Conservation (phyloP, 2,113 vertebrate species). For the Mobula hypostoma region DNA sequence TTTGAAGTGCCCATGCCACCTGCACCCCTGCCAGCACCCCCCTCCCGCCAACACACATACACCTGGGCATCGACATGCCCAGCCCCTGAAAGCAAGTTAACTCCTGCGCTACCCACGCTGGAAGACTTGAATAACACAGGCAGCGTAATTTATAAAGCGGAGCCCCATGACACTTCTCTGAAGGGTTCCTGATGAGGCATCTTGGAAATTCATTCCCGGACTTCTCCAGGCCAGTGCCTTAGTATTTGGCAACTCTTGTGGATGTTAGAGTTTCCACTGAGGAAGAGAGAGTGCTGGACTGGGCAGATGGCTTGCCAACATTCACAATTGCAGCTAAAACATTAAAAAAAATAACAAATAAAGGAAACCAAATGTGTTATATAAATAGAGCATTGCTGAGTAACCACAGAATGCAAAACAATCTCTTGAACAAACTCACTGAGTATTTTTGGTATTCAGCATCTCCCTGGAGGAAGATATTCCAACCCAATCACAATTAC, state of each 20-base stretch:
- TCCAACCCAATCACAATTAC: constrained; percentile 9
- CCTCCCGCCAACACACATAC: no score
- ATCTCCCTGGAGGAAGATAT: constrained; percentile 14
- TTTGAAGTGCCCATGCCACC: background rate
- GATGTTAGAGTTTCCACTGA: background rate
- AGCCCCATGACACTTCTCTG: background rate
- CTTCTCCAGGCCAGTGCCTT: background rate
- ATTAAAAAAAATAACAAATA: constrained; percentile 13
- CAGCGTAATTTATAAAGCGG: background rate
- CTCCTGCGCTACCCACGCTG: background rate
- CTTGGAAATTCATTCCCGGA: background rate
- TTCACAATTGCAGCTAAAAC: background rate
- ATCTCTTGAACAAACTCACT: constrained; percentile 22
- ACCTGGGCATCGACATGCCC: background rate
- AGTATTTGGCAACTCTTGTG: background rate
- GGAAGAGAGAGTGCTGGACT: background rate
- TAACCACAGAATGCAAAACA: constrained; percentile 33
- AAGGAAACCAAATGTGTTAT: constrained; percentile 29
- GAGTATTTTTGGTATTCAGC: constrained; percentile 18
- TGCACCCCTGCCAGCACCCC: no score
- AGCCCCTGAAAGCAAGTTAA: background rate
- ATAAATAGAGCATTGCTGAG: constrained; percentile 25
- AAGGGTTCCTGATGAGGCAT: background rate
- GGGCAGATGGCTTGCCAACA: background rate
- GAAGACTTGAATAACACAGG: background rate